These are phyloP conservation scores for Sphaeridia pumilis DNA, from an alignment of 2,888 invertebrate species.

Conservation along the genomic window DNA sequence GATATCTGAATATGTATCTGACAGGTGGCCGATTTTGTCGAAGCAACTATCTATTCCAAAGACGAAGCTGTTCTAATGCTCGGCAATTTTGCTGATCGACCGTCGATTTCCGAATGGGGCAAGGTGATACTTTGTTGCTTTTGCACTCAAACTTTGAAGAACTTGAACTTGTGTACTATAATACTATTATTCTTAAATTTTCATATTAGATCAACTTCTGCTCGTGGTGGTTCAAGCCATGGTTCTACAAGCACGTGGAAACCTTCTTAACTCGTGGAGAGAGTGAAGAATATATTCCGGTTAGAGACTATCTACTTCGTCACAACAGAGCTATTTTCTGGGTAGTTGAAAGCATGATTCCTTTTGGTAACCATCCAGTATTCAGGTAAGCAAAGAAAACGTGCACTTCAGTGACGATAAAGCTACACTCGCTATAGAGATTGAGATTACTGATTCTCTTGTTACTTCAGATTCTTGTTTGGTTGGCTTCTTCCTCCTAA, in stretches of 20 bases:
- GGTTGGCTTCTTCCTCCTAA: constrained; percentile 60
- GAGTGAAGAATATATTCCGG: constrained; percentile 49
- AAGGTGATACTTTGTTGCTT: constrained; percentile 20
- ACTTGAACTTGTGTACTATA: neutral
- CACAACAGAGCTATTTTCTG: constrained; percentile 59
- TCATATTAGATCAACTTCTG: constrained; percentile 48
- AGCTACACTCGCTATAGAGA: too few relatives aligned
- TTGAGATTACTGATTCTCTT: too few relatives aligned
- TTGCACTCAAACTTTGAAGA: neutral
- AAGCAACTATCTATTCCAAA: constrained; percentile 53
- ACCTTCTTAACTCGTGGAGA: constrained; percentile 45
- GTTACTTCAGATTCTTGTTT: constrained; percentile 46
- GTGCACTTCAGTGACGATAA: too few relatives aligned
- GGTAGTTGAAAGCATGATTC: constrained; percentile 60
- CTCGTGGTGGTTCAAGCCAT: constrained; percentile 56
- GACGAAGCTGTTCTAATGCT: constrained; percentile 55
- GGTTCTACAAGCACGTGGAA: constrained; percentile 59
- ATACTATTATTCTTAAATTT: constrained; percentile 11
- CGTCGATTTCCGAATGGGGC: constrained; percentile 38
- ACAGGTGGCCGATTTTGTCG: constrained; percentile 49
- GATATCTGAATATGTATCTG: neutral
- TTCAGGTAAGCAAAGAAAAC: constrained; percentile 40
- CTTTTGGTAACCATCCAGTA: constrained; percentile 54
- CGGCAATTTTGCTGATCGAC: constrained; percentile 52
- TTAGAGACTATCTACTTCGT: constrained; percentile 52